Evolutionary conservation across 2,888 invertebrate species (phyloP), one percentile per base, ranked within the genome.

Genomic region (Dorcus hopei): DNA sequence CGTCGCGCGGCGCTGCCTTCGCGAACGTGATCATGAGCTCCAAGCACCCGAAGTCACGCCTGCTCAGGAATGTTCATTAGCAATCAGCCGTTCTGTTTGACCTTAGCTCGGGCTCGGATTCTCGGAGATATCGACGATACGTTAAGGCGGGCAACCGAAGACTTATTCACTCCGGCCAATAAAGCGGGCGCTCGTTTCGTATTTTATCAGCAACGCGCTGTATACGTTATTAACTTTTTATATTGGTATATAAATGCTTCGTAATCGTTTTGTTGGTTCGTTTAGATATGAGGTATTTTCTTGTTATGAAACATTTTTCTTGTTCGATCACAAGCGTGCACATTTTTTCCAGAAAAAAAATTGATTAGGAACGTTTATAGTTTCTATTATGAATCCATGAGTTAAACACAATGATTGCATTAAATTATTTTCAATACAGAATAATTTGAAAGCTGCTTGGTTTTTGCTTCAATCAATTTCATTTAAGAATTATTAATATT

Each of bases 41-140:
- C 57, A 52, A 19, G 58, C 51, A 54, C 55, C 57, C 56, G 59
- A 59, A 64, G 68, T 65, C 67, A 67, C 67, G 65, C 61, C 61
- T 62, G 55, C 52, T 47, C 58, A 65, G 65, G 70, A 70, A 70
- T 70, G 69, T 69, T 68, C 68, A 70, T 70, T 69, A 70, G 68
- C 68, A 63, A 66, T 66, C 65, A 64, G 60, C 64, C 66, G 68
- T 60, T 68, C 66, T 62, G 62, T 63, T 68, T 68, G 70, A 69
- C 67, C 68, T 67, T 65, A 58, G 62, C 55, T 59, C 45, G 45
- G 43, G 23, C 14, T 45, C 19, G 38, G 40, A 23, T 38, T 33
- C 45, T 16, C 39, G 47, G 54, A 26, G 47, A 54, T 54, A 54
- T 43, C 54, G 45, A 54, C 54, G 45, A 38, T 38, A 45, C 45